Evolutionary conservation across 2,888 invertebrate genomes (phyloP), one percentile per base, ranked within the genome.

Genomic region (Zeuzera pyrina): DNA sequence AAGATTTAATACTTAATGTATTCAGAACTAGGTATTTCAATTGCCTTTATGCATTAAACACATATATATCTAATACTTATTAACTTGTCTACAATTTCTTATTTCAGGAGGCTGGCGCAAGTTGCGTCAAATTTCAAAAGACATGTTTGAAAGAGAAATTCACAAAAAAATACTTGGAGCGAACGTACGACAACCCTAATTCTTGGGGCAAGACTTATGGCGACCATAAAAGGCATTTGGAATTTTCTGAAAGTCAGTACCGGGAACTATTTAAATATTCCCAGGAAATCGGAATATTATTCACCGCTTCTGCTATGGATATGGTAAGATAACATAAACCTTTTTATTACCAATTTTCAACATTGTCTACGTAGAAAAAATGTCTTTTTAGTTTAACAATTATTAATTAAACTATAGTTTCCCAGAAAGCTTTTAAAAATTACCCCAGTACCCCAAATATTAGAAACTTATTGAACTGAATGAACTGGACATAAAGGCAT

Each of bases 111-210:
- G 85, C 86, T 36, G 92, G 93, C 3, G 92, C 90, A 10, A 88
- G 91, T 65, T 93, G 93, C 59, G 93, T 92, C 0, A 94, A 94
- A 71, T 92, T 94, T 59, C 94, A 94, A 84, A 94, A 93, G 68
- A 90, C 91, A 1, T 86, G 88, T 59, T 69, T 92, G 19, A 51
- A 67, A 16, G 87, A 89, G 49, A 92, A 93, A 68, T 94, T 93
- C 57, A 93, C 89, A 28, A 70, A 84, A 52, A 70, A 78, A 41
- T 91, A 91, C 19, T 63, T 93, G 35, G 66, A 84, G 29, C 74
- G 86, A 24, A 84, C 86, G 0, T 94, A 94, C 56, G 54, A 68
- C 15, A 85, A 84, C 36, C 57, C 69, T 3, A 87, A 93, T 65
- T 90, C 93, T 0, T 94, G 91, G 88, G 93, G 93, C 1, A 64